These are phyloP conservation scores for Charanyca ferruginea DNA, from an alignment of 2,888 invertebrate genomes.

Conservation along the genomic window DNA sequence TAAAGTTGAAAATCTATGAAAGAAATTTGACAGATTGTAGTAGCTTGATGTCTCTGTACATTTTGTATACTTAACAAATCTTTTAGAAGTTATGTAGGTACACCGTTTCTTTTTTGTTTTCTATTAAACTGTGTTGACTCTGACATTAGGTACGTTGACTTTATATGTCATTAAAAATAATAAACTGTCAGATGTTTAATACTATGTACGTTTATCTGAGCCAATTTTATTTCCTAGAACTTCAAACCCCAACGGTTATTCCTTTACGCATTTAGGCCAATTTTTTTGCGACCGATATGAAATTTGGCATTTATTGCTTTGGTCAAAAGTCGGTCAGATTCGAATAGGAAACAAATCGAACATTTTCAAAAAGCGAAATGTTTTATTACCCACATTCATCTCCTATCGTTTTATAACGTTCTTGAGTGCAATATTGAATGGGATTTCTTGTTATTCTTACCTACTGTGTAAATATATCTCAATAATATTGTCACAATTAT, in stretches of 20 bases:
- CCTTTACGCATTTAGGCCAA: conserved; percentile 1
- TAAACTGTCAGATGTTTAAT: not conserved
- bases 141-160: too few relatives aligned
- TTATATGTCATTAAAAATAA: too few relatives aligned
- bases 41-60: too few relatives aligned
- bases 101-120: too few relatives aligned
- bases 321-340: conserved; percentile 17
- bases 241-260: not conserved
- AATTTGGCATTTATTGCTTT: conserved; percentile 34
- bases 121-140: too few relatives aligned
- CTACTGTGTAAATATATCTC: too few relatives aligned
- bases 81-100: too few relatives aligned
- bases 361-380: conserved; percentile 17
- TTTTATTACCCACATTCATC: conserved; percentile 30
- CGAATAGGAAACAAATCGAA: conserved; percentile 31
- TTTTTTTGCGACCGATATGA: conserved; percentile 9
- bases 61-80: too few relatives aligned
- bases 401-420: not conserved
- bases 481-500: too few relatives aligned
- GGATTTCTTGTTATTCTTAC: conserved; percentile 10
- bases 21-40: too few relatives aligned
- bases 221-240: not conserved
- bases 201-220: not conserved
- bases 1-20: too few relatives aligned
- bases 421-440: conserved; percentile 21